Conservation (phyloP, 2,113 vertebrate species). For the Hydrolagus affinis region DNA sequence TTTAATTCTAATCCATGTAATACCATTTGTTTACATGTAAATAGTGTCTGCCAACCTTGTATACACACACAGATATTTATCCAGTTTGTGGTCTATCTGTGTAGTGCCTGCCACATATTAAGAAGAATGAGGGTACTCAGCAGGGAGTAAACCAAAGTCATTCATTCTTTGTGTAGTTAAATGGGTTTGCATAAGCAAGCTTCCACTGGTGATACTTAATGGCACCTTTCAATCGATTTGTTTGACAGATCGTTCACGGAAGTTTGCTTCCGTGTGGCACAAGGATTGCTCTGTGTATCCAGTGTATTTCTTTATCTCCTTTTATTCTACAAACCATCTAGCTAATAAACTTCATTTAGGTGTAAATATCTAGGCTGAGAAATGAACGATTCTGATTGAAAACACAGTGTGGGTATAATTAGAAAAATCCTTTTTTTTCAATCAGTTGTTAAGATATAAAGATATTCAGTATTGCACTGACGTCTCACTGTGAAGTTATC, state of each 20-base stretch:
- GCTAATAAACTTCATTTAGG: background rate
- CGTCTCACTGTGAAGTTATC: too few relatives aligned
- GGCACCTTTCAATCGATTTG: conserved; percentile 29
- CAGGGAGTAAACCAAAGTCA: conserved; percentile 30
- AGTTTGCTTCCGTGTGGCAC: background rate
- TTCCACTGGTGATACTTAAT: conserved; percentile 32
- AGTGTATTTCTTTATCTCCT: conserved; percentile 24
- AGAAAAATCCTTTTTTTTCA: too few relatives aligned
- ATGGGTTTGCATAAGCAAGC: conserved; percentile 28
- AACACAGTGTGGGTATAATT: too few relatives aligned
- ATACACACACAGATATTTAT: conserved; percentile 22
- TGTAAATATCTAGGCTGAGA: too few relatives aligned
- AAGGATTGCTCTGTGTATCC: background rate
- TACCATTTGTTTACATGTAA: conserved; percentile 25
- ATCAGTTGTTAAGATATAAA: too few relatives aligned
- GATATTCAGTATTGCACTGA: too few relatives aligned
- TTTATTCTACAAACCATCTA: background rate
- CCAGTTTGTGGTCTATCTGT: conserved; percentile 20
- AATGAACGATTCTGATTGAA: too few relatives aligned
- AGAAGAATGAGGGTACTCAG: conserved; percentile 20
- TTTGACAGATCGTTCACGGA: conserved; percentile 28
- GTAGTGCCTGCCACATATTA: conserved; percentile 13
- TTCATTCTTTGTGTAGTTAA: conserved; percentile 32
- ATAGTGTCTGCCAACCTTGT: conserved; percentile 8
- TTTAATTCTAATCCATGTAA: conserved; percentile 6